Conservation (phyloP, 2,888 invertebrate genomes). For the Eudasyphora cyanicolor region DNA sequence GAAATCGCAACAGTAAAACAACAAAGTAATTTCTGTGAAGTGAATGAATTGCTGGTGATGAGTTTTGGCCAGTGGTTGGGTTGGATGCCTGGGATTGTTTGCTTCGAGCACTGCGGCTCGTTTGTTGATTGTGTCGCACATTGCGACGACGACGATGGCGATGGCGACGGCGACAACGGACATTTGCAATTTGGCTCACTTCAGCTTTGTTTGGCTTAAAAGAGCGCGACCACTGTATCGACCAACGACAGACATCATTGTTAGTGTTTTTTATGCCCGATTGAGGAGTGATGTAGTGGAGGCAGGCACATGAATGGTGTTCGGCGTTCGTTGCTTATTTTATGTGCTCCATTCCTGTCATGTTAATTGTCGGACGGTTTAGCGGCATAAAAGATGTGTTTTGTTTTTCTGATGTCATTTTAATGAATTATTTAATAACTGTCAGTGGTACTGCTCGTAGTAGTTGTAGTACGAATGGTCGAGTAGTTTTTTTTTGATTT, state of each 20-base stretch:
- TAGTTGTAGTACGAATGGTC: not conserved
- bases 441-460: not conserved
- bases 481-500: no score
- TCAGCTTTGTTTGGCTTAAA: not conserved
- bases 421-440: conserved; percentile 51
- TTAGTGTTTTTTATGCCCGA: not conserved
- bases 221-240: no score
- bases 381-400: conserved; percentile 34
- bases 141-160: not conserved
- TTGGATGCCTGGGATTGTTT: no score
- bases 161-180: not conserved
- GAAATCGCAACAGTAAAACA: not conserved
- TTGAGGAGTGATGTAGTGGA: not conserved
- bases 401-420: conserved; percentile 48
- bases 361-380: conserved; percentile 49
- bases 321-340: conserved; percentile 9
- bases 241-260: not conserved
- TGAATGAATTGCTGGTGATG: conserved; percentile 22
- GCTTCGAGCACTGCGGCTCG: conserved; percentile 14
- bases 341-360: conserved; percentile 48
- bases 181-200: not conserved
- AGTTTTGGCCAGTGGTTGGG: no score
- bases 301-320: not conserved
- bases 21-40: not conserved
- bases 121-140: conserved; percentile 39